Percentiles rank a stretch among this genome's conserved stretches.
Conservation (phyloP, 2,888 invertebrate genomes). For the Polyommatus icarus region DNA sequence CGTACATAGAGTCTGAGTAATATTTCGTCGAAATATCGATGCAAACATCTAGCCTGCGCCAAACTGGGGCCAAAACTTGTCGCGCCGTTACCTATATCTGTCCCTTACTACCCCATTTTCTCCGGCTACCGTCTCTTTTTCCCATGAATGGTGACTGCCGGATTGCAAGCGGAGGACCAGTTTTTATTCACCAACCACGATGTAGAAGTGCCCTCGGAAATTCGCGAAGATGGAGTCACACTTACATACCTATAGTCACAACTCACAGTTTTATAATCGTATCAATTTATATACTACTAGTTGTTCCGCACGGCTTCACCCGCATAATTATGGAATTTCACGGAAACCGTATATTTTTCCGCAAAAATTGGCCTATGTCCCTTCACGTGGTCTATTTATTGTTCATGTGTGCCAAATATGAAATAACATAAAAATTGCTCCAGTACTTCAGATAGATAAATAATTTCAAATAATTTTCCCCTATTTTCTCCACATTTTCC, state of each 20-base stretch:
- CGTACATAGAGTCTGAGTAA: slow-evolving; percentile 45
- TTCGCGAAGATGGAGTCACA: slow-evolving; percentile 46
- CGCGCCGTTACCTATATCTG: slow-evolving; percentile 62
- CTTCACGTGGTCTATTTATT: too few species aligned
- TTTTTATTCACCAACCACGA: slow-evolving; percentile 60
- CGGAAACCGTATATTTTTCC: too few species aligned
- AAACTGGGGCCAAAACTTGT: slow-evolving; percentile 49
- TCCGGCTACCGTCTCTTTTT: slow-evolving; percentile 51
- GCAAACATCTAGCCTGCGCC: slow-evolving; percentile 53
- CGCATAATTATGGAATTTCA: too few species aligned
- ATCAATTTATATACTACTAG: not conserved
- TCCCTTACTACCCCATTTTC: slow-evolving; percentile 49
- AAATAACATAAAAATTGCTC: too few species aligned
- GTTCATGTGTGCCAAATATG: too few species aligned
- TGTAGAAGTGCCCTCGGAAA: slow-evolving; percentile 48
- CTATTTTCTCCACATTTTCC: too few species aligned
- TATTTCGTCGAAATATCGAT: slow-evolving; percentile 49
- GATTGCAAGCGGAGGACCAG: slow-evolving; percentile 66
- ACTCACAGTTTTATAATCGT: not conserved
- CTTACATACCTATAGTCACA: slow-evolving; percentile 33
- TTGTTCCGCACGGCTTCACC: too few species aligned
- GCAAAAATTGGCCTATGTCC: too few species aligned
- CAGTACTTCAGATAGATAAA: too few species aligned
- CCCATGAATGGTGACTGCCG: slow-evolving; percentile 70
- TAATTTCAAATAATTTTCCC: too few species aligned